A percentile compares a stretch with the other conserved stretches of the same genome.
phyloP scores from a whole-genome alignment of 2,888 invertebrate genomes.

The Tenthredo amoena region DNA sequence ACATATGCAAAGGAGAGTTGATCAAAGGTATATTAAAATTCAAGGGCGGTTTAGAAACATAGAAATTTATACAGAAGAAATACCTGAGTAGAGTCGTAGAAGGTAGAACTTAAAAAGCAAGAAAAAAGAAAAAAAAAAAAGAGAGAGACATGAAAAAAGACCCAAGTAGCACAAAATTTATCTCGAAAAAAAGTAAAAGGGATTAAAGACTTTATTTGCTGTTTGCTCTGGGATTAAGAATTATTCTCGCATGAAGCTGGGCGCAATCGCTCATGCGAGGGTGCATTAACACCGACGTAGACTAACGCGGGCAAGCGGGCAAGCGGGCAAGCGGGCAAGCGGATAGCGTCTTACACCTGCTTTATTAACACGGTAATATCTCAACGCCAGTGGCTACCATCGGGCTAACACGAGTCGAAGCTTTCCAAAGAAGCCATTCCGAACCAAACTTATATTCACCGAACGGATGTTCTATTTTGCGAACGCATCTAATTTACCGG shows the following conservation, averaged over 20 bases:
- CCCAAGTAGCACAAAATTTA: not conserved
- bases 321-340: conserved; percentile 23
- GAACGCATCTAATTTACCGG: conserved; percentile 39
- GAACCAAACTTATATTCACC: conserved; percentile 9
- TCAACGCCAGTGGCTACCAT: conserved; percentile 53
- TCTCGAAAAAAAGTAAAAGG: not conserved
- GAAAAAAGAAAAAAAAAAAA: not conserved
- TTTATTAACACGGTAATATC: conserved; percentile 66
- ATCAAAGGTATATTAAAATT: not conserved
- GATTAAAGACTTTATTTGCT: conserved; percentile 34
- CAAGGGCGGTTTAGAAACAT: not conserved
- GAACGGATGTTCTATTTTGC: conserved; percentile 36
- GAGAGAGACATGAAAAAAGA: not conserved
- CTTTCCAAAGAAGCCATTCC: conserved; percentile 41
- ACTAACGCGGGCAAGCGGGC: not conserved
- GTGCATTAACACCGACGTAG: conserved; percentile 38
- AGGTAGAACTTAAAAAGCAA: not conserved
- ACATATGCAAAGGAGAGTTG: not conserved
- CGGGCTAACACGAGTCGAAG: conserved; percentile 10
- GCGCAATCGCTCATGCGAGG: conserved; percentile 49
- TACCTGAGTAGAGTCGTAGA: not conserved
- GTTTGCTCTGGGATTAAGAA: conserved; percentile 47
- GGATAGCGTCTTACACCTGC: conserved; percentile 66
- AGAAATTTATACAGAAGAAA: not conserved
- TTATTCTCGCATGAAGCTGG: conserved; percentile 36